Percentiles rank a stretch among this genome's conserved stretches.
phyloP scores from a whole-genome alignment of 2,113 vertebrate genomes.

The Isurus oxyrinchus region DNA sequence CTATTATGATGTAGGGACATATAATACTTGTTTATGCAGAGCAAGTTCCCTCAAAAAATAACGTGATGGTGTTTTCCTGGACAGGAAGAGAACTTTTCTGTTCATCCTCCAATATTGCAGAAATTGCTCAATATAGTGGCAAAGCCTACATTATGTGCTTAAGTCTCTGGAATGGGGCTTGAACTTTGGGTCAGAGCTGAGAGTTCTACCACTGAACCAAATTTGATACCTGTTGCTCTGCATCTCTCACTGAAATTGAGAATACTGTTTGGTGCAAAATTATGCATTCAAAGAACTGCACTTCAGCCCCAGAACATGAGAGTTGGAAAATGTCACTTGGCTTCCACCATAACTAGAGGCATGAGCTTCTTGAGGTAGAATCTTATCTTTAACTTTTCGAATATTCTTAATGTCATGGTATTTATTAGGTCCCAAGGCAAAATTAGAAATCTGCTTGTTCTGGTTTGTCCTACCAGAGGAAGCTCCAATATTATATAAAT shows the following conservation, averaged over 20 bases:
- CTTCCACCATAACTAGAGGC: background rate
- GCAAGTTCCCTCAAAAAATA: background rate
- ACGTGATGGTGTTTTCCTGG: background rate
- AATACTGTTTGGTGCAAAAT: background rate
- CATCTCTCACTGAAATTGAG: background rate
- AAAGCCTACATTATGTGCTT: background rate
- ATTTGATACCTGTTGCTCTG: background rate
- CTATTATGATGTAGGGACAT: background rate
- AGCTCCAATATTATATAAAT: background rate
- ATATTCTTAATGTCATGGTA: background rate
- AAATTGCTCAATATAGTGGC: background rate
- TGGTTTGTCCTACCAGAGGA: background rate
- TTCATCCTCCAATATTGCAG: background rate
- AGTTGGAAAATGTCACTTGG: background rate
- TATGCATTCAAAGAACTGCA: background rate
- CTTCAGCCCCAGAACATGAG: too few relatives aligned
- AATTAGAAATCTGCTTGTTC: background rate
- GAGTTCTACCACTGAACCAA: background rate
- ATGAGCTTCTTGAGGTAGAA: background rate
- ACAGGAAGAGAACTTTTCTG: background rate
- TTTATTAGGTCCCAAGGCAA: background rate
- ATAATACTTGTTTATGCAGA: background rate
- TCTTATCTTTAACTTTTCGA: background rate
- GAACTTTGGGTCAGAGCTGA: too few relatives aligned
- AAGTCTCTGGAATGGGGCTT: too few relatives aligned